Conservation (phyloP, 2,888 invertebrate species). For the Thera obeliscata region DNA sequence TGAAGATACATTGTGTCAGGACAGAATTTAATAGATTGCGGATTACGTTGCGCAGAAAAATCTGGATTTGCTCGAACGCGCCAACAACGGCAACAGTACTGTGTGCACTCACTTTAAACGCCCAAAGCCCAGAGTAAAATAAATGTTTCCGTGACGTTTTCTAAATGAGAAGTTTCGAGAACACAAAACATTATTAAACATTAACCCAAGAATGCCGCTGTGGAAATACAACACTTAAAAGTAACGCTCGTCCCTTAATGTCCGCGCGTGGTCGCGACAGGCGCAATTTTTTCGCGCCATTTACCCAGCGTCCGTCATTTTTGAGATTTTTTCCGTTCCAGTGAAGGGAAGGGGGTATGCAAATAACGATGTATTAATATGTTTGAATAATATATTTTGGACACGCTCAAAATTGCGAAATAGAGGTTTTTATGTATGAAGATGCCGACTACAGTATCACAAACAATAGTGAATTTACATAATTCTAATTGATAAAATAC, state of each 20-base stretch:
- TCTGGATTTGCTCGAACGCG: not conserved
- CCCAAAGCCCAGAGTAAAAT: not conserved
- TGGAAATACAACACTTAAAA: constrained; percentile 40
- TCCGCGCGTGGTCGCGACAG: constrained; percentile 59
- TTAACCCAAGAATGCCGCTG: constrained; percentile 49
- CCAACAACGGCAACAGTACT: not conserved
- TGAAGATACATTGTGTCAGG: no score
- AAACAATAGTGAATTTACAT: no score
- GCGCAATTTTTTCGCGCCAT: constrained; percentile 78
- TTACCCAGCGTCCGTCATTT: constrained; percentile 78
- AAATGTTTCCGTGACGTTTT: constrained; percentile 21
- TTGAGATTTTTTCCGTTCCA: constrained; percentile 62
- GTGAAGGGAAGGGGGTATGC: constrained; percentile 59
- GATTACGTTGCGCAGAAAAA: no score
- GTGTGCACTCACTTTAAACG: not conserved
- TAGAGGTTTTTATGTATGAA: no score
- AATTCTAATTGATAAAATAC: no score
- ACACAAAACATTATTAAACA: constrained; percentile 36
- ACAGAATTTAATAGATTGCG: no score
- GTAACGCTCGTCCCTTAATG: constrained; percentile 53
- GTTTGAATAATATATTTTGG: no score
- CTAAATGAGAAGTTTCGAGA: constrained; percentile 32
- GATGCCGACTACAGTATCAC: no score
- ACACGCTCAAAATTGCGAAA: no score
- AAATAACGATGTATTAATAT: constrained; percentile 64